These are phyloP conservation scores for Eolophus roseicapilla DNA, from an alignment of 2,113 vertebrate genomes.

Conservation along the genomic window DNA sequence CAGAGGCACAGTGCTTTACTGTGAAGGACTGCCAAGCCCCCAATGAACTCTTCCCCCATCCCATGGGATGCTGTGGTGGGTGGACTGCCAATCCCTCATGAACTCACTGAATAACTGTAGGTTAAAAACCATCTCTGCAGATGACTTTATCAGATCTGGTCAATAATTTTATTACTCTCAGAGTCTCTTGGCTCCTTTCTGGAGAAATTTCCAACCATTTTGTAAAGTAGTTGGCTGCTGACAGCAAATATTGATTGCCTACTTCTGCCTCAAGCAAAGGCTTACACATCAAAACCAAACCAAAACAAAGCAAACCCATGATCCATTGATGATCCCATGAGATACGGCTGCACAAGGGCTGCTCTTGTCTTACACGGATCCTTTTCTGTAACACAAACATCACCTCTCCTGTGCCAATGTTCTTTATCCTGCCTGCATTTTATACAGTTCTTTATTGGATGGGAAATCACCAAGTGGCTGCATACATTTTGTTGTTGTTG, in stretches of 20 bases:
- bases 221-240: background rate
- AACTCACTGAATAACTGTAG: background rate
- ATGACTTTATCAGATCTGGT: background rate
- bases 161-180: background rate
- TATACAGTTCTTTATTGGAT: background rate
- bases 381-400: background rate
- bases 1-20: background rate
- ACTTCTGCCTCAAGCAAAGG: conserved; percentile 4
- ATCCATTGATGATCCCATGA: background rate
- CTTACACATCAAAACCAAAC: background rate
- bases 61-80: rapidly evolving
- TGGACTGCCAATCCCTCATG: background rate
- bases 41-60: background rate
- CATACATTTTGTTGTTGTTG: rapidly evolving
- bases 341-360: background rate
- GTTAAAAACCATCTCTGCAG: background rate
- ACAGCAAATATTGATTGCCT: conserved; percentile 27
- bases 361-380: background rate
- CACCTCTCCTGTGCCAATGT: background rate
- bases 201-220: background rate
- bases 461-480: background rate
- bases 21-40: background rate
- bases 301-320: conserved; percentile 26
- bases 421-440: background rate
- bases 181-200: background rate